Evolutionary conservation across 2,797 vertebrate species (phyloP).

Genomic region (Gorsachius magnificus): DNA sequence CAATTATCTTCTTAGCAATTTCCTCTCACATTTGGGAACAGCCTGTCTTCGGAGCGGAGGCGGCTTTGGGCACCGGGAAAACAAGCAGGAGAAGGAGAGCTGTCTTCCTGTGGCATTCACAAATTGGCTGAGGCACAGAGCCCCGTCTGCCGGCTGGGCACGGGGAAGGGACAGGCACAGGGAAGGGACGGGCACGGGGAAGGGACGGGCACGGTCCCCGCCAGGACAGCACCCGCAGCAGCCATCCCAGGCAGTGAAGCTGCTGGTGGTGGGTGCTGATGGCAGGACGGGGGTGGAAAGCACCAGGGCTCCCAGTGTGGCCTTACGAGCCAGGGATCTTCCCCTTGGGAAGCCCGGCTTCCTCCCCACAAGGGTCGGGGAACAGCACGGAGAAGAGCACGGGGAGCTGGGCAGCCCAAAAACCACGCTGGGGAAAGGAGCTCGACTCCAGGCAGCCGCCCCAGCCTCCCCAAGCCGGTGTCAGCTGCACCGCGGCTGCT

Average conservation of each 20-base stretch:
- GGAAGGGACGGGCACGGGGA: not conserved
- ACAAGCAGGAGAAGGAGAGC: slow-evolving; percentile 14
- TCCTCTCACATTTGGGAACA: slow-evolving; percentile 54
- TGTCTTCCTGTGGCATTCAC: slow-evolving; percentile 21
- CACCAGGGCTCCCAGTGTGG: rapidly evolving
- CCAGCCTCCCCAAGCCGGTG: rapidly evolving
- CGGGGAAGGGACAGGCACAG: not conserved
- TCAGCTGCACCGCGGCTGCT: rapidly evolving
- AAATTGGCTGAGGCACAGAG: not conserved
- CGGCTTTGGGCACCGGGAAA: not conserved
- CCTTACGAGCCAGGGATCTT: not conserved
- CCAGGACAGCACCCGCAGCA: rapidly evolving
- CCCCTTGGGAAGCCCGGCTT: rapidly evolving
- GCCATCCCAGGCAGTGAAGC: not conserved
- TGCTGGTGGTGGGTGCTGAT: not conserved
- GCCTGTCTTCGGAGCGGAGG: slow-evolving; percentile 28
- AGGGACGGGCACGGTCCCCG: not conserved
- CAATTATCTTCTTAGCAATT: slow-evolving; percentile 48
- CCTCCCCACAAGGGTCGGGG: too few relatives aligned
- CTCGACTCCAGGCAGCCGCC: not conserved
- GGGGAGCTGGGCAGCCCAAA: not conserved
- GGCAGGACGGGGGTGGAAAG: not conserved
- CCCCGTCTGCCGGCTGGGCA: not conserved
- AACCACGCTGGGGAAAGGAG: rapidly evolving
- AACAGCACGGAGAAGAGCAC: rapidly evolving